Evolutionary conservation across 2,113 vertebrate species (phyloP).

Genomic region (Syrmaticus mikado): DNA sequence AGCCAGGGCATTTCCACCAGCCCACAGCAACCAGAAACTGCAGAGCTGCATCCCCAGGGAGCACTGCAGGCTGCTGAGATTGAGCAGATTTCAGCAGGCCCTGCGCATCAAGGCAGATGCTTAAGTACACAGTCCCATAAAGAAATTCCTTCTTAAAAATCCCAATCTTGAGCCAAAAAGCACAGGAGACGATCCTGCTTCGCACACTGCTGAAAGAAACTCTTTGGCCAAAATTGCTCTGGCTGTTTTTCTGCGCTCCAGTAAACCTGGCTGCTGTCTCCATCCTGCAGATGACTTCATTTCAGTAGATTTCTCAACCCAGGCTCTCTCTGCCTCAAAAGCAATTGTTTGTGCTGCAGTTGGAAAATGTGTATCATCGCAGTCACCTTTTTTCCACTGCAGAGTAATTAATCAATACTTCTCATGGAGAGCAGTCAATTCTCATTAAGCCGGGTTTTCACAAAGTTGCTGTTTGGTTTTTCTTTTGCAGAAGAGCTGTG

Average conservation of each 20-base stretch:
- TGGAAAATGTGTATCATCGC: slow-evolving; percentile 3
- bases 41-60: background rate
- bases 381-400: background rate
- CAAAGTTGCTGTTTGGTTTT: background rate
- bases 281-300: background rate
- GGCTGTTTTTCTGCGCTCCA: background rate
- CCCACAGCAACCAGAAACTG: background rate
- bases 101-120: background rate
- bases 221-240: background rate
- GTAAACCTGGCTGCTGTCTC: background rate
- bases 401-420: slow-evolving; percentile 47
- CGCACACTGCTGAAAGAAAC: background rate
- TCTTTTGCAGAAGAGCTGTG: background rate
- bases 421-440: slow-evolving; percentile 36
- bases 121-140: background rate
- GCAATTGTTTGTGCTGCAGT: background rate
- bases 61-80: background rate
- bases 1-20: background rate
- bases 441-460: slow-evolving; percentile 13
- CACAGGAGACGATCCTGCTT: background rate
- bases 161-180: background rate
- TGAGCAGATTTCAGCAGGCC: background rate
- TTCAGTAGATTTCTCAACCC: background rate
- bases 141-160: background rate
- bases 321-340: background rate